Evolutionary conservation across 2,888 invertebrate genomes (phyloP), one percentile per base, ranked within the genome.

Genomic region (Rotaria socialis): DNA sequence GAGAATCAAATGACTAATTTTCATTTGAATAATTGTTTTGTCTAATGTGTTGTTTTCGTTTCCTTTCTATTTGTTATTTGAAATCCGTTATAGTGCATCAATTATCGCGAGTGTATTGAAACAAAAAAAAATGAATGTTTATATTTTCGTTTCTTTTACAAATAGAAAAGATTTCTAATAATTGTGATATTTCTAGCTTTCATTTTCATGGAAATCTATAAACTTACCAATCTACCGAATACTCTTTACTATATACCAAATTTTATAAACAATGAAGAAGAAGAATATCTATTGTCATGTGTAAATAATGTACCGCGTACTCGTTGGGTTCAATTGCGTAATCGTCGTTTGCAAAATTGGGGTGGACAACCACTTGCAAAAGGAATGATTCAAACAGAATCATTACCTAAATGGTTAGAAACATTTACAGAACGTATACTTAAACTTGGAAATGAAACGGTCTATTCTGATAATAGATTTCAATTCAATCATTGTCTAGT

Each of bases 261-360:
- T 89, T 97, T 96, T 90, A 94, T 97, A 89, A 94, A 94, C 2
- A 91, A 92, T 88, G 93, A 93, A 74, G 93, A 93, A 88, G 92
- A 92, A 88, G 91, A 93, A 85, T 91, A 92, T 47, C 93, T 98
- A 87, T 89, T 96, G 84, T 93, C 93, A 58, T 93, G 94, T 88
- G 94, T 97, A 47, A 94, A 95, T 89, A 92, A 92, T 67, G 94
- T 94, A 19, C 97, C 98, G 1, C 90, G 95, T 94, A 97, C 97
- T 16, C 96, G 96, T 92, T 99, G 99, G 99, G 96, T 96, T 2
- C 95, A 95, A 90, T 92, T 99, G 74, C 94, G 94, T 41, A 94
- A 96, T 90, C 93, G 98, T 88, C 93, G 97, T 88, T 92, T 99
- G n/a, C 96, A 98, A 90, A 97, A 98, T 91, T 99, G 97, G 94